Evolutionary conservation across 1,140 invertebrate species (phyloP).

Genomic region (Venturia canescens): DNA sequence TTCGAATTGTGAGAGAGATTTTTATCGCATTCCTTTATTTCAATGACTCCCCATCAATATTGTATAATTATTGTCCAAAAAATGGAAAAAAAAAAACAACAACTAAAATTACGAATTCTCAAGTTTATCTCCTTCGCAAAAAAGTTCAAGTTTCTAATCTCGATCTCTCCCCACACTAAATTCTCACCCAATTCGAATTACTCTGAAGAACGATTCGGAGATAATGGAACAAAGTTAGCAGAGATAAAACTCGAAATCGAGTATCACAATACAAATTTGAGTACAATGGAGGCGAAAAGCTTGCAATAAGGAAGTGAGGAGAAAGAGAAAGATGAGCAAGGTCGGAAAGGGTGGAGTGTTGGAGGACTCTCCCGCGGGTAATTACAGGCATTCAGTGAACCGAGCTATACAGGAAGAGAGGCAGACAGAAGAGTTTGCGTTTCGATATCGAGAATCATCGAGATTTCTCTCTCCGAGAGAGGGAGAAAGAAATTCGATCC

Average conservation of each 20-base stretch:
- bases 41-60: too few species aligned
- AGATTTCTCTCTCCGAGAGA: constrained; percentile 38
- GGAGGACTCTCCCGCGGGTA: not conserved
- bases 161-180: not conserved
- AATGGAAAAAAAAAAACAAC: too few species aligned
- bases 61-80: too few species aligned
- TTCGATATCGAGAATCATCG: constrained; percentile 44
- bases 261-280: constrained; percentile 23
- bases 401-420: not conserved
- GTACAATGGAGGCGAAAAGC: not conserved
- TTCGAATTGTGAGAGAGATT: not conserved
- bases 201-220: not conserved
- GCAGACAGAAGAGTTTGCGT: constrained; percentile 12
- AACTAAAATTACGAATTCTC: too few species aligned
- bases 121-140: not conserved
- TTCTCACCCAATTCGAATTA: constrained; percentile 6
- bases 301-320: constrained; percentile 6
- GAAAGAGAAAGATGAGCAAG: not conserved
- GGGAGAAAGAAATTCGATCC: constrained; percentile 39
- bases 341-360: not conserved
- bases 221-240: not conserved
- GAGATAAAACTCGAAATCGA: constrained; percentile 15
- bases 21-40: too few species aligned
- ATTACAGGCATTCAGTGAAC: constrained; percentile 7
- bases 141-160: not conserved